A percentile compares a stretch with the other conserved stretches of the same genome.
phyloP scores from a whole-genome alignment of 2,797 vertebrate genomes.

The Poeciliopsis gracilis region DNA sequence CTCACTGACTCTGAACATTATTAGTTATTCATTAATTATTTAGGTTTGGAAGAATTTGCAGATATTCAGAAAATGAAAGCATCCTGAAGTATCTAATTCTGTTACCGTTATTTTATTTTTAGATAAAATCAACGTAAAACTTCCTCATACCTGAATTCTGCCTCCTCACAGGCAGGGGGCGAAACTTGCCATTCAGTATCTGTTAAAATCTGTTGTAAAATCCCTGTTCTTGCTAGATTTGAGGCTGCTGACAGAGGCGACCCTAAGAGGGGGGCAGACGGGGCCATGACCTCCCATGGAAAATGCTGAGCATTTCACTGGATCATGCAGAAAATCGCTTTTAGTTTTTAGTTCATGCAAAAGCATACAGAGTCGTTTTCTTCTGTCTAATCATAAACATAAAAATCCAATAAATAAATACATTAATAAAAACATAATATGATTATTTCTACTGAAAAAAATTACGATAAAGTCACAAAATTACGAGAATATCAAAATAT shows the following conservation, averaged over 20 bases:
- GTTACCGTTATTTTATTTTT: background rate
- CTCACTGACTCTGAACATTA: background rate
- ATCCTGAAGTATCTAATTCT: background rate
- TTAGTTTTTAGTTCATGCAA: no score
- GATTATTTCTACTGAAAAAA: no score
- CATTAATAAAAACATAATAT: no score
- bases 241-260: background rate
- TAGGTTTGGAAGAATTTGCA: background rate
- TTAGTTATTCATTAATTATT: background rate
- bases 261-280: no score
- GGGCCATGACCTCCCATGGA: background rate
- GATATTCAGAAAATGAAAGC: background rate
- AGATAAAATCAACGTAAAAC: background rate
- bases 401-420: no score
- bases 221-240: background rate
- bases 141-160: background rate
- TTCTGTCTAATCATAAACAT: no score
- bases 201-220: background rate
- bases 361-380: background rate
- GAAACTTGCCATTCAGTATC: background rate
- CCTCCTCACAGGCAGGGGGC: background rate
- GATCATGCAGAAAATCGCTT: no score
- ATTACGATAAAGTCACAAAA: no score
- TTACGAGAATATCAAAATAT: no score
- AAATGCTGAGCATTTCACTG: no score